phyloP scores from a whole-genome alignment of 1,140 invertebrate species.

The Ylistrum balloti region DNA sequence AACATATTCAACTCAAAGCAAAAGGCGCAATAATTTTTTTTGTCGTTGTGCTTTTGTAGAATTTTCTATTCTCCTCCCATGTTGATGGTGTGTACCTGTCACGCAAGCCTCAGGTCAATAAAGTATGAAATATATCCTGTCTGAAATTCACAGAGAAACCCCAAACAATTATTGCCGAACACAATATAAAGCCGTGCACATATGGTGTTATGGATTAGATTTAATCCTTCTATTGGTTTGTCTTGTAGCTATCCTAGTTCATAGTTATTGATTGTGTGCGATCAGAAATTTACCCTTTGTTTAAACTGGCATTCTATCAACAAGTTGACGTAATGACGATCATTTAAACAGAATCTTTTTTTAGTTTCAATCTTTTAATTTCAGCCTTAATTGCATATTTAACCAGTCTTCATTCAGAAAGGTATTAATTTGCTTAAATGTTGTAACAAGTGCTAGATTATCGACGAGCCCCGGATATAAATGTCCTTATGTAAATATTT shows the following conservation, averaged over 20 bases:
- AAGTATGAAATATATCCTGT: no score
- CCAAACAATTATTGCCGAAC: background rate
- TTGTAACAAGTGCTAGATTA: background rate
- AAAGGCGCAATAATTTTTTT: no score
- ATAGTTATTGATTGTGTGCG: background rate
- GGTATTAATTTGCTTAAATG: background rate
- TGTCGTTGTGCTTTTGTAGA: no score
- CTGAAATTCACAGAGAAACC: no score
- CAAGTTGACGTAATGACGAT: background rate
- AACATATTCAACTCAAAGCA: no score
- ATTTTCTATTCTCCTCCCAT: no score
- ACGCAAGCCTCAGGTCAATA: no score
- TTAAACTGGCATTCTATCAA: background rate
- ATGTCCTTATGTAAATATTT: slow-evolving; percentile 26
- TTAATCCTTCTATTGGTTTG: background rate
- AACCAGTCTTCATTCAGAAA: background rate
- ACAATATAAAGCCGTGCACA: background rate
- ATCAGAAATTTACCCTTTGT: background rate
- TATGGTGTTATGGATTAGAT: background rate
- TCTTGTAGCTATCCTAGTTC: background rate
- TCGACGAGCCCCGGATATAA: background rate
- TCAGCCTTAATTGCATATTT: background rate
- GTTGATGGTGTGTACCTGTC: no score
- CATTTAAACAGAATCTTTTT: background rate
- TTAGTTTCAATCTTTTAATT: background rate